Percentiles rank a stretch among this genome's conserved stretches.
These are phyloP conservation scores for Tanaodytes sp. DNA, from an alignment of 2,888 invertebrate species.

Conservation along the genomic window DNA sequence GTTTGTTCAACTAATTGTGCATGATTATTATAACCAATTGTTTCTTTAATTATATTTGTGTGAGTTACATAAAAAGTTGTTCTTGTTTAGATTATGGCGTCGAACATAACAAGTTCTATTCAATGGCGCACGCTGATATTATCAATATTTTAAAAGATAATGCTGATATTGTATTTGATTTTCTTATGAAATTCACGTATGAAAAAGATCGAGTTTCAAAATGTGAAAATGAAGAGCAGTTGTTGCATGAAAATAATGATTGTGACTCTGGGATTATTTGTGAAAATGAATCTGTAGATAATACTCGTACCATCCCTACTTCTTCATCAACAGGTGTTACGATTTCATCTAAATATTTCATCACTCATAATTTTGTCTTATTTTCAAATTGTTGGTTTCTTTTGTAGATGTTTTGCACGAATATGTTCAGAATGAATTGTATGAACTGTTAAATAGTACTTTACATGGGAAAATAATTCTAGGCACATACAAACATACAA, in stretches of 20 bases:
- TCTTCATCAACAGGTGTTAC: slow-evolving; percentile 2
- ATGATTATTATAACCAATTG: no score
- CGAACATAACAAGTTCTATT: not conserved
- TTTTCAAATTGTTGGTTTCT: no score
- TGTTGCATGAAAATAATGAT: not conserved
- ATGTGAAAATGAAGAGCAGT: not conserved
- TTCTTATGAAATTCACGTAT: slow-evolving; percentile 1
- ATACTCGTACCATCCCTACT: not conserved
- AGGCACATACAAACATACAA: not conserved
- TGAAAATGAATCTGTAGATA: no score
- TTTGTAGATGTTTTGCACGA: slow-evolving; percentile 11
- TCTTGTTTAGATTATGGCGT: slow-evolving; percentile 1
- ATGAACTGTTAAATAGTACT: slow-evolving; percentile 6
- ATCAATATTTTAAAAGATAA: not conserved
- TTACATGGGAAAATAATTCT: slow-evolving; percentile 8
- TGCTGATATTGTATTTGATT: not conserved
- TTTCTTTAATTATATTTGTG: no score
- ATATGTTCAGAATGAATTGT: slow-evolving; percentile 1
- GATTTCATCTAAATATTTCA: not conserved
- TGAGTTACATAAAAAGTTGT: no score
- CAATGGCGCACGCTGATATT: not conserved
- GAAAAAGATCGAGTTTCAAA: not conserved
- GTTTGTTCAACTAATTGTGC: no score
- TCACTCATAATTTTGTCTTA: not conserved
- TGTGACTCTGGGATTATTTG: no score